Percentiles rank a stretch among this genome's conserved stretches.
Evolutionary conservation across 1,140 invertebrate species (phyloP).

Genomic region (Euura lappo): DNA sequence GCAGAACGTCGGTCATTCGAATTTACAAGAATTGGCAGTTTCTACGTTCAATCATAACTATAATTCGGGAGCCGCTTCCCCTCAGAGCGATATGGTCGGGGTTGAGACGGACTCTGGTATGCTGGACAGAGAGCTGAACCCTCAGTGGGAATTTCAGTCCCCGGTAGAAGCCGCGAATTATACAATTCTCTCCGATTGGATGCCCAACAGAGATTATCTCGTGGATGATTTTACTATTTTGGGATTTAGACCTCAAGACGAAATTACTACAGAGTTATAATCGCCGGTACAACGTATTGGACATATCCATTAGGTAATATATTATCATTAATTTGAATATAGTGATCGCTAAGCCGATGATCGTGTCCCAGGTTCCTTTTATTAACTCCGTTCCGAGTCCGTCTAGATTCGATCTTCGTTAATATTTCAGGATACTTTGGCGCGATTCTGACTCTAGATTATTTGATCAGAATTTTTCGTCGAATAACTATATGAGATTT

Average conservation of each 20-base stretch:
- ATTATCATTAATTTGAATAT: neutral
- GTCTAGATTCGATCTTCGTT: too few species aligned
- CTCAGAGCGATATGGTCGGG: constrained; percentile 19
- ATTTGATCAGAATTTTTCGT: neutral
- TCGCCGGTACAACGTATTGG: constrained; percentile 17
- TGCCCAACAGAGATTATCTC: constrained; percentile 68
- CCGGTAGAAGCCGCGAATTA: constrained; percentile 53
- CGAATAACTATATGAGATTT: neutral
- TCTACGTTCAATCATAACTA: constrained; percentile 55
- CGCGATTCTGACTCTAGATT: neutral
- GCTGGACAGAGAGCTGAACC: constrained; percentile 52
- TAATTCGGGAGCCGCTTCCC: constrained; percentile 19
- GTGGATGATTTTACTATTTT: constrained; percentile 77
- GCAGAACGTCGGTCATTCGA: constrained; percentile 24
- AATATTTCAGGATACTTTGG: too few species aligned
- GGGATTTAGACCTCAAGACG: constrained; percentile 77
- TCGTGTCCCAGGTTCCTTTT: neutral
- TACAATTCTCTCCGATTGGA: constrained; percentile 65
- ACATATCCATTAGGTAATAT: constrained; percentile 6
- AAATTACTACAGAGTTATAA: constrained; percentile 79
- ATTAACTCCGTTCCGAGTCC: too few species aligned
- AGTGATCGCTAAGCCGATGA: constrained; percentile 1
- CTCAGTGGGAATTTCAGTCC: constrained; percentile 61
- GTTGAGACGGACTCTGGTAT: constrained; percentile 30
- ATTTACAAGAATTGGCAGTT: constrained; percentile 53